These are phyloP conservation scores for Peromyscus polionotus DNA, from an alignment of 2,113 vertebrate species.

Conservation along the genomic window DNA sequence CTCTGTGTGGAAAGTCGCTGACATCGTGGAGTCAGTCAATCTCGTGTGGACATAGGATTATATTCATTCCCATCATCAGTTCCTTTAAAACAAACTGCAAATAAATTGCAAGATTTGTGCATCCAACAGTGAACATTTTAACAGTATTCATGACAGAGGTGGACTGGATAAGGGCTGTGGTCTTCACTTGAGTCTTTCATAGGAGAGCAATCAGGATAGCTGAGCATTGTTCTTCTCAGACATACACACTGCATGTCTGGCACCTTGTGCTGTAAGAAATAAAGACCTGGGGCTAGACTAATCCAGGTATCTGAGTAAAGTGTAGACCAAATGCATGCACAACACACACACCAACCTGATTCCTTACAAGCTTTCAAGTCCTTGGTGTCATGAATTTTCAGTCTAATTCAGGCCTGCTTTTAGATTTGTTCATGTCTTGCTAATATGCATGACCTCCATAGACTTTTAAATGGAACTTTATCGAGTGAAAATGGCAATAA, in stretches of 20 bases:
- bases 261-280: background rate
- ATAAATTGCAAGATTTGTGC: background rate
- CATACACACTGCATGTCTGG: background rate
- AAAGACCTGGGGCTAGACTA: rapidly evolving
- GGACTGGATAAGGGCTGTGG: too few relatives aligned
- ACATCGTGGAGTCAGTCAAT: background rate
- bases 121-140: background rate
- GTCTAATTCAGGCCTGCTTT: conserved; percentile 14
- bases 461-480: conserved; percentile 73
- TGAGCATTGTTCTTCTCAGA: background rate
- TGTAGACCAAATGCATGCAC: background rate
- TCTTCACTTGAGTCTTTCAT: background rate
- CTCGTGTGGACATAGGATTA: background rate
- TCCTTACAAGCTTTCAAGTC: conserved; percentile 47
- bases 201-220: background rate
- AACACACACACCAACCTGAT: background rate
- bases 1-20: background rate
- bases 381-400: conserved; percentile 63
- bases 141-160: background rate
- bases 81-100: background rate
- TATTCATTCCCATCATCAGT: background rate
- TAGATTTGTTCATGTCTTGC: conserved; percentile 12
- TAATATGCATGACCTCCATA: conserved; percentile 68
- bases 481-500: conserved; percentile 73
- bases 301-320: background rate